These are phyloP conservation scores for Limnephilus lunatus DNA, from an alignment of 2,888 invertebrate genomes.

Conservation along the genomic window DNA sequence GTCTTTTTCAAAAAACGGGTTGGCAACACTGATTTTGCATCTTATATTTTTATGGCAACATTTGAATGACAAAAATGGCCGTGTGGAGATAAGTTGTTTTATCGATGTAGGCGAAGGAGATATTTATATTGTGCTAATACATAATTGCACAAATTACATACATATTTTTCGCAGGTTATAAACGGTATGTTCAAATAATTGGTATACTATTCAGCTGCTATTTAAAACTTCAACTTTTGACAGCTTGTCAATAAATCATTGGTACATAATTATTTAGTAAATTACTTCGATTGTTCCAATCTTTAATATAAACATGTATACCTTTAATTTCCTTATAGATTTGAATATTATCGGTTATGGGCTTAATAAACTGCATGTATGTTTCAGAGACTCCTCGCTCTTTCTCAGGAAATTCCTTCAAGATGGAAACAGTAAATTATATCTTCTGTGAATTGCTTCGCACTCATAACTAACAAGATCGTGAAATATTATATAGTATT, in stretches of 20 bases:
- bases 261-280: conserved; percentile 26
- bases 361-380: conserved; percentile 63
- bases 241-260: conserved; percentile 40
- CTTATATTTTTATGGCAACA: conserved; percentile 13
- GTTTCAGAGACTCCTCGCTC: conserved; percentile 62
- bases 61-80: conserved; percentile 42
- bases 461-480: conserved; percentile 55
- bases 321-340: neutral
- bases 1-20: no score
- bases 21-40: no score
- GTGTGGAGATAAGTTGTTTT: conserved; percentile 31
- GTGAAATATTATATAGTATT: conserved; percentile 34
- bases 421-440: conserved; percentile 58
- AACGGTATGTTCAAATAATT: conserved; percentile 38
- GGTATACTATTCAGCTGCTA: neutral
- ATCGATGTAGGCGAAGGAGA: conserved; percentile 34
- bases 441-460: conserved; percentile 57
- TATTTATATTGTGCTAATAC: neutral
- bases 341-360: conserved; percentile 53
- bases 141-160: conserved; percentile 35
- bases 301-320: conserved; percentile 36
- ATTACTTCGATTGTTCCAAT: conserved; percentile 23
- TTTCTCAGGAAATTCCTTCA: conserved; percentile 52
- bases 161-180: conserved; percentile 23
- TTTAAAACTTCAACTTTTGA: conserved; percentile 6